These are phyloP conservation scores for Linnaemya tessellans DNA, from an alignment of 2,888 invertebrate species.

Conservation along the genomic window DNA sequence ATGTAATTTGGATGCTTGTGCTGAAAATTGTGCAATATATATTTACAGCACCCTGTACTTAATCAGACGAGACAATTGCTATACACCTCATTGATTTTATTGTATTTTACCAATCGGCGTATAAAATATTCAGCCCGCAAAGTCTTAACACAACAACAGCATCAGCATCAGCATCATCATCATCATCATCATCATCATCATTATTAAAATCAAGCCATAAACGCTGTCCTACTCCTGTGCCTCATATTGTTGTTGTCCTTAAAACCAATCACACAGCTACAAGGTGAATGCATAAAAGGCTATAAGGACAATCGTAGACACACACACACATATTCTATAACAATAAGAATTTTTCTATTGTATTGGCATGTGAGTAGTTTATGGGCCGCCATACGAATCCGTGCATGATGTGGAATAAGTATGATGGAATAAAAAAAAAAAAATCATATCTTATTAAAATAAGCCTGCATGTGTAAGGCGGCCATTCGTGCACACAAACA, in stretches of 20 bases:
- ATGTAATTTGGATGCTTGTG: too few relatives aligned
- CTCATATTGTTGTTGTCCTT: neutral
- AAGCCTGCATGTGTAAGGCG: slow-evolving; percentile 6
- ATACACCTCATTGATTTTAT: slow-evolving; percentile 82
- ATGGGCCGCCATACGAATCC: slow-evolving; percentile 5
- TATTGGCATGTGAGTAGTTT: slow-evolving; percentile 27
- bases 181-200: slow-evolving; percentile 8
- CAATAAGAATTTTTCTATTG: slow-evolving; percentile 39
- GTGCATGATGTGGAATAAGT: slow-evolving; percentile 35
- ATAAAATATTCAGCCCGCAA: slow-evolving; percentile 28
- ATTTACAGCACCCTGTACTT: slow-evolving; percentile 55
- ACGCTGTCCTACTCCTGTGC: neutral
- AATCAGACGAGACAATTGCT: slow-evolving; percentile 72
- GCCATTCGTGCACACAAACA: slow-evolving; percentile 24
- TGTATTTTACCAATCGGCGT: slow-evolving; percentile 75
- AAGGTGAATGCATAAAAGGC: slow-evolving; percentile 56
- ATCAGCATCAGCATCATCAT: slow-evolving; percentile 23
- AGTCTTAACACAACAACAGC: slow-evolving; percentile 23
- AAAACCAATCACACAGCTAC: slow-evolving; percentile 47
- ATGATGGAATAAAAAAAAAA: slow-evolving; percentile 53
- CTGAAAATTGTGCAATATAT: neutral
- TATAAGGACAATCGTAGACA: slow-evolving; percentile 24
- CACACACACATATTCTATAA: neutral
- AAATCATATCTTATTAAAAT: slow-evolving; percentile 54
- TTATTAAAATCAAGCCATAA: slow-evolving; percentile 34